phyloP scores from a whole-genome alignment of 2,797 vertebrate genomes.

The Heterohyrax brucei region DNA sequence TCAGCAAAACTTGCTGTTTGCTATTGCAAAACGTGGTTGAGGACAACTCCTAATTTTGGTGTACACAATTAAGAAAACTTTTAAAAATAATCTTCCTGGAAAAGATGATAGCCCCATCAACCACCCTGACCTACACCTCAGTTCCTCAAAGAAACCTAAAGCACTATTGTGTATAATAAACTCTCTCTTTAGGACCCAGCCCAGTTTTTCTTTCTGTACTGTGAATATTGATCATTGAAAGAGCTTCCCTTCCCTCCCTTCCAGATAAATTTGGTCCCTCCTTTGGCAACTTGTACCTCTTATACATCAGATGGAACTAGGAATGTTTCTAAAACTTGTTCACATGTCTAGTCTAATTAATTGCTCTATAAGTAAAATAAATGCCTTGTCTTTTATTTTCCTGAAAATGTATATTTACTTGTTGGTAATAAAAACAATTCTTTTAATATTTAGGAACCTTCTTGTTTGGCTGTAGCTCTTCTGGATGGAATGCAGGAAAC shows the following conservation, averaged over 20 bases:
- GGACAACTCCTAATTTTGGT: constrained; percentile 18
- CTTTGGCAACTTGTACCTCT: not conserved
- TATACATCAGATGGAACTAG: not conserved
- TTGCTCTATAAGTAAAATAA: not conserved
- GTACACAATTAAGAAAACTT: constrained; percentile 6
- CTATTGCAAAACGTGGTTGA: constrained; percentile 71
- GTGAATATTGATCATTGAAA: not conserved
- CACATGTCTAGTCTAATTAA: not conserved
- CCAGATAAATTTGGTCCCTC: not conserved
- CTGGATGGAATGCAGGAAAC: not conserved
- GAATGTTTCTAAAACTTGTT: not conserved
- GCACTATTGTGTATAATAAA: not conserved
- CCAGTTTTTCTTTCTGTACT: not conserved
- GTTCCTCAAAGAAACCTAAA: constrained; percentile 32
- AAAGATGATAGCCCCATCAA: not conserved
- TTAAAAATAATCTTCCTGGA: constrained; percentile 2
- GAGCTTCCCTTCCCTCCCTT: not conserved
- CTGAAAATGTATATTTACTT: constrained; percentile 24
- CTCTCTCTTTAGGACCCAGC: not conserved
- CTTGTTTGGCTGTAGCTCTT: constrained; percentile 4
- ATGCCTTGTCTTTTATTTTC: not conserved
- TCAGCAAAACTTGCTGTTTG: constrained; percentile 66
- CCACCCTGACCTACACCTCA: not conserved
- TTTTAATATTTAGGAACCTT: constrained; percentile 36
- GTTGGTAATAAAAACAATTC: not conserved